Evolutionary conservation across 2,888 invertebrate species (phyloP), one percentile per base, ranked within the genome.

Genomic region (Isoperla grammatica): DNA sequence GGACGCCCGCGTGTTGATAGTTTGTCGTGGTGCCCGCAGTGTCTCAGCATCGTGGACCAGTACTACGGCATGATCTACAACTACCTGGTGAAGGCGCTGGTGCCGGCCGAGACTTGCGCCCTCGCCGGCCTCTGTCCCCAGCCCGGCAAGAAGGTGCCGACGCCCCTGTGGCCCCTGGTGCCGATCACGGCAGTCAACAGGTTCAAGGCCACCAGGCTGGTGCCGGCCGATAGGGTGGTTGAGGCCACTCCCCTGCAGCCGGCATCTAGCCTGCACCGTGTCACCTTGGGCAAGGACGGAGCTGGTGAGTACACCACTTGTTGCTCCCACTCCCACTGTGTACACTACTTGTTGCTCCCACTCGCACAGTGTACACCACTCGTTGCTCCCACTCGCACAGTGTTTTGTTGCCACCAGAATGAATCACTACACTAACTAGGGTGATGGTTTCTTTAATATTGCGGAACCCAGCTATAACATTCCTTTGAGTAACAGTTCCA

Each of bases 31-130:
- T n/a, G n/a, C n/a, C n/a, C n/a, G 46, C 66, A 73, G 78, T 95
- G 95, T 69, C 75, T 84, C 1, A 79, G 82, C 61, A 76, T 93
- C 42, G 90, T 90, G 0, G 84, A 90, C 60, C 79, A 92, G 68
- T 94, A 93, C 74, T 91, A 89, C 70, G 78, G 82, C 0, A 71
- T 81, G 17, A 80, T 90, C 62, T 95, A 94, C 73, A 73, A 81
- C 39, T 86, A 81, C 67, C 74, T 94, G 5, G 79, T 85, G 0
- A 76, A 81, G 8, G 83, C 85, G 65, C 72, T 94, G 65, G 80
- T 92, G 69, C 81, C 87, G 0, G 80, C 82, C 48, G 76, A 77
- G n/a, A 73, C 88, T 0, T 94, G 94, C 70, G 73, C 79, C 62
- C 74, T 88, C 69, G 83, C 87, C 64, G 87, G 85, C 8, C 76